phyloP scores from a whole-genome alignment of 2,888 invertebrate genomes.

The Agrotis puta region DNA sequence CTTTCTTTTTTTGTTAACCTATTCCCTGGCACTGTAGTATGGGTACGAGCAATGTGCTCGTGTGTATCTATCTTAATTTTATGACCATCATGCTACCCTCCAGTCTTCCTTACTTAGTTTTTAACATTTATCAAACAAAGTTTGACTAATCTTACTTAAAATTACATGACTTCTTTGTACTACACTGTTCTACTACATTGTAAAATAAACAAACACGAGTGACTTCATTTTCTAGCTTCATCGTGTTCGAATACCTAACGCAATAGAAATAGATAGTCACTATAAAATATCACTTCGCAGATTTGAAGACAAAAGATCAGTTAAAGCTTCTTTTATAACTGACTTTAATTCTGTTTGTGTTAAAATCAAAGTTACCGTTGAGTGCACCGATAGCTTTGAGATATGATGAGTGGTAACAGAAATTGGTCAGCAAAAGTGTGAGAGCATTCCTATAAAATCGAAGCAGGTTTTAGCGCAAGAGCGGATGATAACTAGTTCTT shows the following conservation, averaged over 20 bases:
- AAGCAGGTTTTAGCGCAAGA: neutral
- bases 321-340: no score
- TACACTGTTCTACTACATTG: neutral
- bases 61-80: neutral
- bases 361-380: no score
- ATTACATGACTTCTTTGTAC: neutral
- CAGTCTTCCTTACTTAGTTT: neutral
- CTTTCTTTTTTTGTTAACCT: no score
- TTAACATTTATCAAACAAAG: neutral
- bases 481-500: neutral
- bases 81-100: neutral
- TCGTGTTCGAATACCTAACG: conserved; percentile 25
- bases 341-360: no score
- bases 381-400: no score
- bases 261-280: conserved; percentile 28
- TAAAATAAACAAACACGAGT: conserved; percentile 24
- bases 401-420: neutral
- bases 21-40: no score
- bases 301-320: neutral
- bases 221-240: conserved; percentile 26
- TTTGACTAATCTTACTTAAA: neutral
- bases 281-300: conserved; percentile 30
- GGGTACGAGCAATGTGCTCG: neutral
- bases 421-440: neutral
- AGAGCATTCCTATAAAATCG: neutral